Conservation (phyloP, 1,140 invertebrate species). For the Lepidotrigona ventralis region DNA sequence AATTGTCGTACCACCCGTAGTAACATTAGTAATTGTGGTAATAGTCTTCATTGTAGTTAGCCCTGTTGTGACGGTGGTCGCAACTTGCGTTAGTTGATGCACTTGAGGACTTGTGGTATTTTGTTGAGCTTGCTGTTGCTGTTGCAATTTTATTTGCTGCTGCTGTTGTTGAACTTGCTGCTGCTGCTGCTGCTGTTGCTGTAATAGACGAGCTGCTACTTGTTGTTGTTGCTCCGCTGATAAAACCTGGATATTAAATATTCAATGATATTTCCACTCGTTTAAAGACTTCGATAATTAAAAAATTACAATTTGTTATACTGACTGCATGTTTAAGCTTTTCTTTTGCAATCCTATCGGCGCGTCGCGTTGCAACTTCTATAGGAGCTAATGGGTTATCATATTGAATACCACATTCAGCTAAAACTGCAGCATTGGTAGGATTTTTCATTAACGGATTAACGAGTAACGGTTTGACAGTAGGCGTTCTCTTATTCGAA, state of each 20-base stretch:
- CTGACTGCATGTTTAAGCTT: constrained; percentile 83
- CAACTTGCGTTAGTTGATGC: constrained; percentile 70
- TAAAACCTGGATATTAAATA: constrained; percentile 58
- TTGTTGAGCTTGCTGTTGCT: constrained; percentile 67
- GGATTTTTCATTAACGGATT: constrained; percentile 88
- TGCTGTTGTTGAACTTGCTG: constrained; percentile 59
- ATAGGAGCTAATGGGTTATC: constrained; percentile 91
- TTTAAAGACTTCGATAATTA: neutral
- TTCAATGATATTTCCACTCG: neutral
- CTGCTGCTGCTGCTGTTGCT: constrained; percentile 66
- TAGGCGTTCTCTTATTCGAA: constrained; percentile 85
- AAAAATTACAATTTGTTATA: neutral
- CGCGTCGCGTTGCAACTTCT: constrained; percentile 90
- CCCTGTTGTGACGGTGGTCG: constrained; percentile 60
- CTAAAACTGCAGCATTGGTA: constrained; percentile 90
- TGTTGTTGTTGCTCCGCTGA: constrained; percentile 76
- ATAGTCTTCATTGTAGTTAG: constrained; percentile 71
- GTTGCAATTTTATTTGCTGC: constrained; percentile 57
- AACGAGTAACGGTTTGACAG: constrained; percentile 86
- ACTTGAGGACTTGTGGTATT: constrained; percentile 59
- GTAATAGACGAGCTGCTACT: constrained; percentile 68
- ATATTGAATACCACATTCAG: constrained; percentile 90
- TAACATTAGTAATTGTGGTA: constrained; percentile 65
- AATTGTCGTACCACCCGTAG: constrained; percentile 59
- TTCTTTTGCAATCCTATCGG: constrained; percentile 91